Percentiles rank a stretch among this genome's conserved stretches.
phyloP scores from a whole-genome alignment of 2,888 invertebrate species.

The Pecten maximus region DNA sequence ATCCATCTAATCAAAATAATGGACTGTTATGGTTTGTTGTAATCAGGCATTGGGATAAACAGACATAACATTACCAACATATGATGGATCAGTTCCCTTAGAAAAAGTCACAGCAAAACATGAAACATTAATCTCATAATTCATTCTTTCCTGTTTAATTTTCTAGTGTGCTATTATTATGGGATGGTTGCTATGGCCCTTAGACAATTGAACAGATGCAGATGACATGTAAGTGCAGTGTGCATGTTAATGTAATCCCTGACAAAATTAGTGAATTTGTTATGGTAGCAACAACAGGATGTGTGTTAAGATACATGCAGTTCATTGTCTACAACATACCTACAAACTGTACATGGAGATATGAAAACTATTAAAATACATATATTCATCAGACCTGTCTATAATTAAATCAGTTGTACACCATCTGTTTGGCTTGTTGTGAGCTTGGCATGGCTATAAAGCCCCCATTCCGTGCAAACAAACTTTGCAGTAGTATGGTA shows the following conservation, averaged over 20 bases:
- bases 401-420: not conserved
- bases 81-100: not conserved
- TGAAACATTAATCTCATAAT: conserved; percentile 21
- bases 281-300: not conserved
- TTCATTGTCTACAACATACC: conserved; percentile 14
- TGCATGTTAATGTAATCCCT: not conserved
- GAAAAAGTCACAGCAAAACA: not conserved
- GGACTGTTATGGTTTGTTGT: not conserved
- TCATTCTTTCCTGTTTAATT: conserved; percentile 35
- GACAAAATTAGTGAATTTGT: not conserved
- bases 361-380: conserved; percentile 30
- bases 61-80: not conserved
- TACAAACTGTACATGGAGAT: not conserved
- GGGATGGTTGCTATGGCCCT: not conserved
- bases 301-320: not conserved
- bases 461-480: conserved; percentile 26
- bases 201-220: not conserved
- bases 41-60: not conserved
- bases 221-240: not conserved
- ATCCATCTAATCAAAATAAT: conserved; percentile 25
- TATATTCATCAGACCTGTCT: not conserved
- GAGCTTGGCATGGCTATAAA: not conserved
- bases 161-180: not conserved
- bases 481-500: conserved; percentile 19
- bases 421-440: conserved; percentile 13